Evolutionary conservation across 2,797 vertebrate species (phyloP).

Genomic region (Neosalanx taihuensis): DNA sequence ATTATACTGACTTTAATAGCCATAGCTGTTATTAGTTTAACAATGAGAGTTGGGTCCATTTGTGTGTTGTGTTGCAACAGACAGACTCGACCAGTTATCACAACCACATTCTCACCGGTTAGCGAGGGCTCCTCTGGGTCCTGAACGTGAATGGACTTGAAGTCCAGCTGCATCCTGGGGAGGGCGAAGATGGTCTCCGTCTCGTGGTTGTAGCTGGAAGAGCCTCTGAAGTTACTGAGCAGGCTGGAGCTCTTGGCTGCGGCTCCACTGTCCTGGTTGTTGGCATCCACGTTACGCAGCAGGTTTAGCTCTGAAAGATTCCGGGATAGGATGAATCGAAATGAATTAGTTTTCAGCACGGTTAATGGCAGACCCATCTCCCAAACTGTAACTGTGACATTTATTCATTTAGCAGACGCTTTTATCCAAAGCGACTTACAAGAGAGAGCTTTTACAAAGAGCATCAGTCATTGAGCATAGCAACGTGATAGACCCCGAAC

Average conservation of each 20-base stretch:
- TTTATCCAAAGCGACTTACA: no score
- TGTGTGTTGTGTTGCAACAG: no score
- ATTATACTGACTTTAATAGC: no score
- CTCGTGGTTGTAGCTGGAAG: constrained; percentile 96
- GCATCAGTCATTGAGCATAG: no score
- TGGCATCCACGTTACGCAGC: constrained; percentile 92
- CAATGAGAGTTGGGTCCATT: no score
- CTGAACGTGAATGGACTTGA: constrained; percentile 96
- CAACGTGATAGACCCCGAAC: no score
- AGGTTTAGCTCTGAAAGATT: constrained; percentile 83
- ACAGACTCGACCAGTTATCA: not conserved
- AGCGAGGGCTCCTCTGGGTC: constrained; percentile 91
- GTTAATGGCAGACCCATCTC: no score
- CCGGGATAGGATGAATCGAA: not conserved
- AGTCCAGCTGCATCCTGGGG: constrained; percentile 97
- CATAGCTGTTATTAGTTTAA: no score
- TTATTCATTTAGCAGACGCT: no score
- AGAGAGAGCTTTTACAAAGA: no score
- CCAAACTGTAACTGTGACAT: no score
- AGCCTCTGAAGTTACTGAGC: constrained; percentile 88
- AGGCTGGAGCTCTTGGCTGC: constrained; percentile 90
- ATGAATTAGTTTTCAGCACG: no score
- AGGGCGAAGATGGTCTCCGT: constrained; percentile 98
- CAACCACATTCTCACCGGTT: constrained; percentile 71
- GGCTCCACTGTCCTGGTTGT: constrained; percentile 83